Base-by-base conservation (phyloP, 2,888 invertebrate species). In the Esperia sulphurella region DNA sequence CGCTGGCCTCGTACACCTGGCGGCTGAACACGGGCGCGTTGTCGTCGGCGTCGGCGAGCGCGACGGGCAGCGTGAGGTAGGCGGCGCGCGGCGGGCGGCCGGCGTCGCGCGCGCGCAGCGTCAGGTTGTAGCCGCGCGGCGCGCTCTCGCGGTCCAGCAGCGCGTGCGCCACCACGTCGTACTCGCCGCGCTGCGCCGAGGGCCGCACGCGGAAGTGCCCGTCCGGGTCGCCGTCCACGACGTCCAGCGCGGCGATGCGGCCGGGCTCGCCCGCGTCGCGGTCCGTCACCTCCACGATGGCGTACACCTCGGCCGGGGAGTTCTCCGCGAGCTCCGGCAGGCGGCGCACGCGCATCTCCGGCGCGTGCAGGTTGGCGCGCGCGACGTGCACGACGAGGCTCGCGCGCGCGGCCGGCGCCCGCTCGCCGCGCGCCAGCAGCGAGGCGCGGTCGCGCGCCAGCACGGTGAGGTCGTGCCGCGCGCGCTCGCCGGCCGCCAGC, bases 151-250 rank as follows among this genome's bases (percentile, higher is more conserved):
- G 91, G 71, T 96, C 95, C 45, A 96, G 83, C 48, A 95, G 83
- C 53, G 94, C 93, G 56, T 95, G 91, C 30, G 96, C 94, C 57
- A 95, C 93, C 54, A 98, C 94, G 67, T 95, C 95, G 77, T 91
- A 96, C 78, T 96, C 95, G 43, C 94, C 93, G 5, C 85, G 79
- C 63, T 91, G 91, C 28, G 92, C 89, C 0, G 93, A 92, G 41
- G 92, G 88, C 1, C 81, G 72, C 46, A 98, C 93, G 45, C 95
- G 91, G 80, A 98, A 97, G 79, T 96, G 95, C 0, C 97, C 96
- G 61, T 96, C 95, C 0, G 96, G 95, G 79, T 97, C 97, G 0
- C 98, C 97, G 55, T 95, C 95, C 4, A 96, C 94, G 49, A 98
- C 96, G 63, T 96, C 96, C 41, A 97, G 82, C 40, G 91, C 91